Evolutionary conservation across 2,113 vertebrate genomes (phyloP), one percentile per base, ranked within the genome.

Genomic region (Carassius gibelio): DNA sequence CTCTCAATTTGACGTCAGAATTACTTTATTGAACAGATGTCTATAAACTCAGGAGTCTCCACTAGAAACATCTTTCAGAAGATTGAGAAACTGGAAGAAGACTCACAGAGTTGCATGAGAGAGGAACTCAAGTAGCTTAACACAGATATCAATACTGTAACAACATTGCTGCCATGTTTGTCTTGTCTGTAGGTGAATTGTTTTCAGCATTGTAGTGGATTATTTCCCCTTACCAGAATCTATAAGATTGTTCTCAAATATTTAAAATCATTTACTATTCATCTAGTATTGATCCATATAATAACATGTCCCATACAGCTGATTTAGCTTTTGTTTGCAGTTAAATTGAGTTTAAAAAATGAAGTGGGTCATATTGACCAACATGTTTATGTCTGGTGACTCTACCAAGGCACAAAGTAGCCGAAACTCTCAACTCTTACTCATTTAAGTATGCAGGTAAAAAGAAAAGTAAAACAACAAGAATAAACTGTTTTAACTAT

Each of bases 381-480:
- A 9, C 42, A 9, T 45, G 42, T 45, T 45, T 45, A 45, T 45
- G 42, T 45, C 42, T 45, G 10, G 50, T 14, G 50, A 52, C 13
- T 52, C 50, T 52, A 52, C 3, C 13, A 50, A 50, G 3, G 3
- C 13, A 52, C 3, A 57, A 19, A 1, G 52, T 19, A 57, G 55
- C 50, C 15, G 50, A 52, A 52, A 15, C 52, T 59, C 57, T 45
- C 1, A 21, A 59, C 57, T 59, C 57, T 59, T 21, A 59, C 57
- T 59, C 19, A 59, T 45, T 45, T 45, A 42, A 9, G 8, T 38
- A 69, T 4, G 17, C 34, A 69, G 34, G 66, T 68, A 19, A 38
- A 38, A 69, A 69, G 34, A 36, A 36, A 81, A n/a, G 71, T 91
- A 86, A 85, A 84, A 84, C 84, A 87, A 87, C 81, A 62, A 57